A percentile compares a stretch with the other conserved stretches of the same genome.
Conservation (phyloP, 2,888 invertebrate genomes). For the Perizoma affinitatum region DNA sequence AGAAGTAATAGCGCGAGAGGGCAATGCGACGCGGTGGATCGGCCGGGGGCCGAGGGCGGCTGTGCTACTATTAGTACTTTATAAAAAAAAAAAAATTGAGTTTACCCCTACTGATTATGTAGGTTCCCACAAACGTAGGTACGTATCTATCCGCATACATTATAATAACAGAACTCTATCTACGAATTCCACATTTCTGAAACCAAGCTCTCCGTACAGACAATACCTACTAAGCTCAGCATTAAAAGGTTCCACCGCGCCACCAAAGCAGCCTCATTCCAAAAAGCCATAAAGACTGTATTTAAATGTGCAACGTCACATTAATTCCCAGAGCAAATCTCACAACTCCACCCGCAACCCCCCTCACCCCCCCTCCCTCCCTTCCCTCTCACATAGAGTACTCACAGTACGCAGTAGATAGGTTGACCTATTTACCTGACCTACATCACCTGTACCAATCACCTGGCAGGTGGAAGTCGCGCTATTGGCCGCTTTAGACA, state of each 20-base stretch:
- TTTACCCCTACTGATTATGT: no score
- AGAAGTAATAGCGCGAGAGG: no score
- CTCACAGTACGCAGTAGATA: constrained; percentile 13
- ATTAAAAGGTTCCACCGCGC: constrained; percentile 22
- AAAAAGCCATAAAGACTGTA: constrained; percentile 28
- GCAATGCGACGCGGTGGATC: no score
- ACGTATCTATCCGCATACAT: no score
- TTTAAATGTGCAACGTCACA: constrained; percentile 30
- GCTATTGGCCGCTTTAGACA: constrained; percentile 26
- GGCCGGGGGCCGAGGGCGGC: no score
- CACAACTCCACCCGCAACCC: constrained; percentile 18
- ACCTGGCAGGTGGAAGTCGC: constrained; percentile 63
- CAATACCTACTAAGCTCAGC: constrained; percentile 16
- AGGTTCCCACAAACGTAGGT: no score
- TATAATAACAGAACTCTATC: no score
- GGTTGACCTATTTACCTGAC: constrained; percentile 49
- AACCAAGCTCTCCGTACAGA: background rate
- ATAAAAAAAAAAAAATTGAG: no score
- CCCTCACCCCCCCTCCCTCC: constrained; percentile 20
- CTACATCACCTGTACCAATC: constrained; percentile 56
- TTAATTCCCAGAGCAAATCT: constrained; percentile 27
- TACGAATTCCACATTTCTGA: background rate
- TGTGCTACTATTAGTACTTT: no score
- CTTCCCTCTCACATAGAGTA: constrained; percentile 8
- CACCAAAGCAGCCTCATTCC: constrained; percentile 20